Evolutionary conservation across 2,113 vertebrate species (phyloP).

Genomic region (Lagopus leucura): DNA sequence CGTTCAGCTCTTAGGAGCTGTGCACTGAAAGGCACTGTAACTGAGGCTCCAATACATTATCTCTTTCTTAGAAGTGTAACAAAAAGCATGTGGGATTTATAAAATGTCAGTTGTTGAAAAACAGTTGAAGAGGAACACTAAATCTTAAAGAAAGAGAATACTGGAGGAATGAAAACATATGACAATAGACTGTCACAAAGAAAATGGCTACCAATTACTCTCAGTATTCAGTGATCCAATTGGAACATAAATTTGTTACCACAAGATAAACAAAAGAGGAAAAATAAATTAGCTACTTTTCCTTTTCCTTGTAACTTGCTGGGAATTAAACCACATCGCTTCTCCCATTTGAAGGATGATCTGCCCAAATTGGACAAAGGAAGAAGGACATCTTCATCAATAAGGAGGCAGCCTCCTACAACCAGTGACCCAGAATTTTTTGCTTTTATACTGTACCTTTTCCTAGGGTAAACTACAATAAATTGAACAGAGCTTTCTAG

Average conservation of each 20-base stretch:
- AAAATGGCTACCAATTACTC: neutral
- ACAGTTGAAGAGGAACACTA: neutral
- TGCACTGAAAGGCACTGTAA: neutral
- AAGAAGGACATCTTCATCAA: neutral
- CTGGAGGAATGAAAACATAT: neutral
- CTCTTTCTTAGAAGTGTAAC: neutral
- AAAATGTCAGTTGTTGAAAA: neutral
- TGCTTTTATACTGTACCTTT: neutral
- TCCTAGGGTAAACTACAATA: neutral
- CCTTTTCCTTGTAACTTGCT: neutral
- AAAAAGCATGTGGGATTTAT: neutral
- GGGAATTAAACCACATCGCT: neutral
- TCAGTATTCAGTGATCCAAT: neutral
- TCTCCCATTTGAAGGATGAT: neutral
- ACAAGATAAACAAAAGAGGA: neutral
- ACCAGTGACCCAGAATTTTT: neutral
- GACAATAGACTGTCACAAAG: neutral
- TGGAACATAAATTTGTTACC: neutral
- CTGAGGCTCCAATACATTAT: neutral
- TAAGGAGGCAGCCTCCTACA: neutral
- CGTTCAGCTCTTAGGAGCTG: neutral
- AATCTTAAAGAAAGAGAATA: neutral
- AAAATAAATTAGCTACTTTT: neutral
- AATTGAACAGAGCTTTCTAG: neutral
- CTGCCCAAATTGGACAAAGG: neutral